A percentile compares a stretch with the other conserved stretches of the same genome.
Evolutionary conservation across 1,140 invertebrate species (phyloP).

Genomic region (Lordiphosa collinella): DNA sequence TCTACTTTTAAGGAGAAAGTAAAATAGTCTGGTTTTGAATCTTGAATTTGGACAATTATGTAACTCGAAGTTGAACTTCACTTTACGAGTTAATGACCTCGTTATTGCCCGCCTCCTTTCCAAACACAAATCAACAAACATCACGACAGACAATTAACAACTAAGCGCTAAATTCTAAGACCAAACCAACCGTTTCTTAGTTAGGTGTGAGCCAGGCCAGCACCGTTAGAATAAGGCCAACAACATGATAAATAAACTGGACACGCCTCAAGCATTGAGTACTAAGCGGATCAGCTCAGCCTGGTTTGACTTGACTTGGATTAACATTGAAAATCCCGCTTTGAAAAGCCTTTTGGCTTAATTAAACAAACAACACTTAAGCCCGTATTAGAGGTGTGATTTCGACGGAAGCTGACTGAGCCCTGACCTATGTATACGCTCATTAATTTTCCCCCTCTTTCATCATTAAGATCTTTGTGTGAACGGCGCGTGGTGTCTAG

Average conservation of each 20-base stretch:
- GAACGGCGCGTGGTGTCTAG: constrained; percentile 39
- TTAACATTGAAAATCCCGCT: constrained; percentile 22
- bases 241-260: constrained; percentile 41
- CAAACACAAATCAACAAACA: constrained; percentile 39
- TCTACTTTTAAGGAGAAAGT: constrained; percentile 75
- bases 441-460: constrained; percentile 38
- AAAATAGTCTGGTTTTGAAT: constrained; percentile 51
- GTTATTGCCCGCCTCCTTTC: constrained; percentile 33
- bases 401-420: constrained; percentile 52
- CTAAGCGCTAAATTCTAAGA: constrained; percentile 44
- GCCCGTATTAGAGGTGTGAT: constrained; percentile 46
- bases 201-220: constrained; percentile 34
- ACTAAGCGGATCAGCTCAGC: constrained; percentile 32
- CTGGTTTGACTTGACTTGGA: background rate
- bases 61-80: constrained; percentile 62
- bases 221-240: constrained; percentile 48
- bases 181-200: constrained; percentile 6
- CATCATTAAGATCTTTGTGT: constrained; percentile 31
- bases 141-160: constrained; percentile 49
- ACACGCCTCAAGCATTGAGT: constrained; percentile 38
- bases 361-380: constrained; percentile 42
- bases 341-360: constrained; percentile 31
- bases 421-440: constrained; percentile 50
- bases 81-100: constrained; percentile 65
- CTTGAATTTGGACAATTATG: constrained; percentile 55